Base-by-base conservation (phyloP, 2,797 vertebrate species). In the Parauchenoglanis ngamensis region DNA sequence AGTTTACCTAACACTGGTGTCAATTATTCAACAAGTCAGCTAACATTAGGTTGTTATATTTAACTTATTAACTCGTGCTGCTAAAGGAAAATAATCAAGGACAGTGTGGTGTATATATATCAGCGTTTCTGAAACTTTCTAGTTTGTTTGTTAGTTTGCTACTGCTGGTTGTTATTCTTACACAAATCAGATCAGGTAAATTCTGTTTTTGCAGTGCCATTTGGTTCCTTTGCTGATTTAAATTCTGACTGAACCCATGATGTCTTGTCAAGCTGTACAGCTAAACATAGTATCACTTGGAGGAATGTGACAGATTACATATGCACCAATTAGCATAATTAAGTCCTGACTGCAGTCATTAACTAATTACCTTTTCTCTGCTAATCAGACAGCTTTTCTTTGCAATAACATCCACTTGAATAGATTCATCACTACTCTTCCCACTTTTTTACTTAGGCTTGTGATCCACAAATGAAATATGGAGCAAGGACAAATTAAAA, bases 231-330 rank as follows among this genome's bases (percentile, higher is more conserved):
- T 61, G 31, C 21, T 80, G 21, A 31, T 61, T 80, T 25, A 59
- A 28, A 61, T 80, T 59, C 56, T 44, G 21, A 61, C 56, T 61
- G 12, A 80, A n/a, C 35, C 35, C 35, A 23, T 59, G 56, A 12
- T 65, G 59, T 63, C 40, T 73, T 52, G 19, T n/a, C 44, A 44
- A 61, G 31, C 59, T 65, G 72, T 15, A 63, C 56, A 63, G n/a
- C 75, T 85, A 67, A 85, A 67, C 61, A 78, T 80, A 86, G 52
- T 28, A 70, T 68, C 28, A 40, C 75, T 25, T n/a, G 12, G 17
- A 65, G 59, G 15, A 46, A 31, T 52, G 23, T n/a, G 75, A 70
- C 61, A 56, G 76, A 46, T 17, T 56, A 65, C 63, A 70, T 25
- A 67, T 56, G 63, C 23, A 5, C 23, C 17, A 3, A 77, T 78